Conservation (phyloP, 2,888 invertebrate species). For the Drosophila anomelani region DNA sequence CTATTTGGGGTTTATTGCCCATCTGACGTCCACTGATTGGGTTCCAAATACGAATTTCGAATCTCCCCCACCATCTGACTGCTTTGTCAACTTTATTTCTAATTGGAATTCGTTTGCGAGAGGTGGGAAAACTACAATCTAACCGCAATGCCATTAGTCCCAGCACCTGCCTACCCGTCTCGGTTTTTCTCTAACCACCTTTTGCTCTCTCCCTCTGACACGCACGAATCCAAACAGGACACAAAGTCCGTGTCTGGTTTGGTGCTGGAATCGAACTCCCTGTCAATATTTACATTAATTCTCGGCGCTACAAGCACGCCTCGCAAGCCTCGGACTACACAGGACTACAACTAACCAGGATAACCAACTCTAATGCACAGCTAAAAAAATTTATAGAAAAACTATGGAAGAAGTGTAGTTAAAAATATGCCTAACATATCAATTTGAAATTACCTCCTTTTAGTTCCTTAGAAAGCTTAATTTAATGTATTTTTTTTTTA, state of each 20-base stretch:
- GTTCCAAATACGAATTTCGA: conserved; percentile 10
- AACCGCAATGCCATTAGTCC: conserved; percentile 70
- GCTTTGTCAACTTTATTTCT: conserved; percentile 52
- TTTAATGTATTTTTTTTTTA: too few species aligned
- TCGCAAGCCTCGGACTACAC: conserved; percentile 28
- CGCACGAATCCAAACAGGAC: conserved; percentile 40
- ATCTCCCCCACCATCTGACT: conserved; percentile 4
- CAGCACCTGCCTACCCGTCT: conserved; percentile 2
- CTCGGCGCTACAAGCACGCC: conserved; percentile 49
- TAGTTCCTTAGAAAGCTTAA: neutral
- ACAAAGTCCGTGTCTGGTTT: conserved; percentile 11
- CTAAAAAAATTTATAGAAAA: neutral
- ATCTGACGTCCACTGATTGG: conserved; percentile 27
- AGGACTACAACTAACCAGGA: conserved; percentile 14
- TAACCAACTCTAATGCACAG: conserved; percentile 4
- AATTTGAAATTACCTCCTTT: neutral
- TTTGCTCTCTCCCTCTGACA: neutral
- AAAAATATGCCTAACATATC: neutral
- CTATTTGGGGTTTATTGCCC: conserved; percentile 45
- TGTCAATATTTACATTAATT: conserved; percentile 78
- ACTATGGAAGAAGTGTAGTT: neutral
- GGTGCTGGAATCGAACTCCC: conserved; percentile 57
- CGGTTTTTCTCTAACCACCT: neutral
- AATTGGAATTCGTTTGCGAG: conserved; percentile 56
- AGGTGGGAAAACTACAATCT: conserved; percentile 38